These are phyloP conservation scores for Drosophila ogumai DNA, from an alignment of 1,140 invertebrate genomes.

Conservation along the genomic window DNA sequence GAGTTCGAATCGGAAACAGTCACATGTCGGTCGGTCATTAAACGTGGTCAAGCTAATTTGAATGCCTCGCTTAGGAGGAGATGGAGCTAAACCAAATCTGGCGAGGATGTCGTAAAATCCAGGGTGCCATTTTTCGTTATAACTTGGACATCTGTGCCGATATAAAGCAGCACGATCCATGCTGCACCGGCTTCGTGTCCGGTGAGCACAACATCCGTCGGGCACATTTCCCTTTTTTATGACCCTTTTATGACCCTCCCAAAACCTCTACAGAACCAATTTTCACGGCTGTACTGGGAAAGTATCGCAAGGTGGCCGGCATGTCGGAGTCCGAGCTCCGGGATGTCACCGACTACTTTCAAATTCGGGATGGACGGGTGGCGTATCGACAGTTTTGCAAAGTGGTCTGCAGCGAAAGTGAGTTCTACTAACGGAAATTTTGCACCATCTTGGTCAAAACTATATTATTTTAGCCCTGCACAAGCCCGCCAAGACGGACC, in stretches of 20 bases:
- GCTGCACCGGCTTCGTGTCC: constrained; percentile 88
- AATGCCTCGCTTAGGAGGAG: constrained; percentile 51
- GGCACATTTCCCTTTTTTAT: constrained; percentile 34
- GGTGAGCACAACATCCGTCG: constrained; percentile 85
- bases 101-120: constrained; percentile 91
- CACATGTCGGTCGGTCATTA: constrained; percentile 20
- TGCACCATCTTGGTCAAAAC: background rate
- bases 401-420: constrained; percentile 88
- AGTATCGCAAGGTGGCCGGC: constrained; percentile 87
- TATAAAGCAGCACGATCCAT: constrained; percentile 88
- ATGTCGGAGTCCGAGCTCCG: constrained; percentile 89
- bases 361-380: constrained; percentile 89
- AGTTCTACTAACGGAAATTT: constrained; percentile 6
- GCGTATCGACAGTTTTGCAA: constrained; percentile 90
- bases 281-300: constrained; percentile 89
- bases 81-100: constrained; percentile 87
- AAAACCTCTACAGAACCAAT: constrained; percentile 87
- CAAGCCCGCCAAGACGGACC: constrained; percentile 85
- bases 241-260: constrained; percentile 43
- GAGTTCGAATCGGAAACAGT: constrained; percentile 18
- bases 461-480: constrained; percentile 51
- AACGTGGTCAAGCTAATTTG: constrained; percentile 49
- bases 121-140: constrained; percentile 88
- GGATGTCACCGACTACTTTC: constrained; percentile 90
- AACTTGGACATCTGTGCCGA: constrained; percentile 89